These are phyloP conservation scores for Pogonocherus hispidulus DNA, from an alignment of 2,888 invertebrate genomes.

Conservation along the genomic window DNA sequence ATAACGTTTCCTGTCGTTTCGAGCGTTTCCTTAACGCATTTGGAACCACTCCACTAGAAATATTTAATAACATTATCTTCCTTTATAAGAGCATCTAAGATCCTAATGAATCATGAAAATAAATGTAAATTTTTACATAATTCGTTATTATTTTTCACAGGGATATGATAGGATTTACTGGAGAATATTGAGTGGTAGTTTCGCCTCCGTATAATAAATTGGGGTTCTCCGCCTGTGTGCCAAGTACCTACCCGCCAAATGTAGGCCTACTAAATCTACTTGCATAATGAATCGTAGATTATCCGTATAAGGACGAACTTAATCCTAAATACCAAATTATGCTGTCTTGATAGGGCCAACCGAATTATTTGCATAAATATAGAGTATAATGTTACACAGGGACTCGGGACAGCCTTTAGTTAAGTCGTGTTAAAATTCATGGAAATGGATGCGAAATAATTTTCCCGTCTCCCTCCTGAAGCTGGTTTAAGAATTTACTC, in stretches of 20 bases:
- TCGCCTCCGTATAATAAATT: background rate
- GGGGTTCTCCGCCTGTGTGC: slow-evolving; percentile 6
- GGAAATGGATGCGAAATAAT: slow-evolving; percentile 9
- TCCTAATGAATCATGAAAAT: too few species aligned
- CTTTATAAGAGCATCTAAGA: too few species aligned
- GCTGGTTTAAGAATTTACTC: background rate
- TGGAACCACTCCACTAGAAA: too few species aligned
- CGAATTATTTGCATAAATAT: slow-evolving; percentile 40
- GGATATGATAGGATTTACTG: too few species aligned
- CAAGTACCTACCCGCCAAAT: slow-evolving; percentile 29
- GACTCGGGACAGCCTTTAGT: slow-evolving; percentile 15
- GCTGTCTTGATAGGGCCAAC: slow-evolving; percentile 40
- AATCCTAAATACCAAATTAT: slow-evolving; percentile 38
- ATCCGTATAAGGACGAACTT: slow-evolving; percentile 27
- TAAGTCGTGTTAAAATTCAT: slow-evolving; percentile 28
- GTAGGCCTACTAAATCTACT: slow-evolving; percentile 28
- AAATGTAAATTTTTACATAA: too few species aligned
- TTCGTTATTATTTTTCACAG: too few species aligned
- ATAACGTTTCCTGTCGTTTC: too few species aligned
- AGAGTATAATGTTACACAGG: slow-evolving; percentile 34
- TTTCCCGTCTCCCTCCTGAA: background rate
- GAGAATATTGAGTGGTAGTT: too few species aligned
- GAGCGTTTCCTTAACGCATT: too few species aligned
- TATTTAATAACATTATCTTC: too few species aligned
- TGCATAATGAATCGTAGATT: slow-evolving; percentile 35